These are phyloP conservation scores for Tenthredo notha DNA, from an alignment of 2,888 invertebrate species.

Conservation along the genomic window DNA sequence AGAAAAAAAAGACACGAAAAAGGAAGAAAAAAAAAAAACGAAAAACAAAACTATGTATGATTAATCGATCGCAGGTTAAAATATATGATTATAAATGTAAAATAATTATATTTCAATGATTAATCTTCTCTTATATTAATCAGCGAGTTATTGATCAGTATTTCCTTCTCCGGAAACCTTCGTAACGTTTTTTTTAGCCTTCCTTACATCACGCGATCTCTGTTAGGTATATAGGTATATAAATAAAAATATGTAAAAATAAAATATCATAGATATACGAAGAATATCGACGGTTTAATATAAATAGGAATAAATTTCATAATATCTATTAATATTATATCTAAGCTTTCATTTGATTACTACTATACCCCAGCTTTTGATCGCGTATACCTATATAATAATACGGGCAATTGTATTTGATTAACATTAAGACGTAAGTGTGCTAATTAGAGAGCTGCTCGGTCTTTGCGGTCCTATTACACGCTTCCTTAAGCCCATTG, in stretches of 20 bases:
- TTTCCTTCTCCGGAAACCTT: neutral
- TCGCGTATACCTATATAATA: neutral
- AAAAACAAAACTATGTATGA: neutral
- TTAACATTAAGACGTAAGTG: neutral
- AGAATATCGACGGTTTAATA: neutral
- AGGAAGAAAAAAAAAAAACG: neutral
- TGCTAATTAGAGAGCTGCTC: constrained; percentile 27
- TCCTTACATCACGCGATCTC: neutral
- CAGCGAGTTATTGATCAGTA: neutral
- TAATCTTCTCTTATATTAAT: neutral
- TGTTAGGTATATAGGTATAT: too few relatives aligned
- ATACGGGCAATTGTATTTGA: neutral
- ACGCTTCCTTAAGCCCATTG: constrained; percentile 7
- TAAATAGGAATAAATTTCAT: neutral
- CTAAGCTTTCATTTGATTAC: neutral
- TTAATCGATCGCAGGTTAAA: neutral
- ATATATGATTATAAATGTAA: neutral
- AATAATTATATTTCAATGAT: neutral
- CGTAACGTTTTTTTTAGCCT: neutral
- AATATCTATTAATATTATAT: neutral
- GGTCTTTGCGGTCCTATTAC: neutral
- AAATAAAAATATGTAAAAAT: neutral
- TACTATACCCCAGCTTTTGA: neutral
- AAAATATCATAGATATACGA: neutral
- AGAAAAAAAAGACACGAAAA: too few relatives aligned